Evolutionary conservation across 2,113 vertebrate species (phyloP), one percentile per base, ranked within the genome.

Genomic region (Phalacrocorax brasilianus): DNA sequence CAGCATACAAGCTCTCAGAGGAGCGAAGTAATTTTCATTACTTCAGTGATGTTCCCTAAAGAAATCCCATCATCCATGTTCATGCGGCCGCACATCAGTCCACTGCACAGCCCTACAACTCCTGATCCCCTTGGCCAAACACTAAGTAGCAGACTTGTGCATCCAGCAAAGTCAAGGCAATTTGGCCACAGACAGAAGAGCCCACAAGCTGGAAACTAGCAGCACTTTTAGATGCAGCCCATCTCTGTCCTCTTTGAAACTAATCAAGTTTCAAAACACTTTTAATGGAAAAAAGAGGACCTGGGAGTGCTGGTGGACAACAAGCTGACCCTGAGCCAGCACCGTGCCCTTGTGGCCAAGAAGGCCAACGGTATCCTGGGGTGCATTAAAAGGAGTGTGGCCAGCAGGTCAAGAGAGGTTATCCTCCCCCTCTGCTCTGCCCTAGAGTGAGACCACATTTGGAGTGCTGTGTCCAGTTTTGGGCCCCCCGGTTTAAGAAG

Each of bases 61-160:
- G 16, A 44, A 10, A 26, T 8, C 35, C 26, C 50, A 20, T n/a
- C 1, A 2, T 3, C 44, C 45, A 4, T 20, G 50, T 24, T 52
- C 3, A 2, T 2, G 33, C 55, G 23, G 8, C 35, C 6, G 12
- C 2, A 1, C 4, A 9, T 45, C 53, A 12, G 22, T 24, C 16
- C 19, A 44, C 23, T 33, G 17, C 55, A 71, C 35, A 52, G 3
- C 38, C 55, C 35, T 17, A 19, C 28, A 71, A 6, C 44, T 76
- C 50, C 55, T 1, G 1, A 58, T 23, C 7, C 12, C 24, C 33
- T 58, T 17, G 21, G 24, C 21, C 62, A 65, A 63, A n/a, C 24
- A 6, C 8, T 4, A 30, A 19, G 14, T 7, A 17, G 33, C 0
- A 2, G 21, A 23, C 35, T 40, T 23, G 10, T 0, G 0, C 11